phyloP scores from a whole-genome alignment of 2,888 invertebrate genomes.

The Orthosia cruda region DNA sequence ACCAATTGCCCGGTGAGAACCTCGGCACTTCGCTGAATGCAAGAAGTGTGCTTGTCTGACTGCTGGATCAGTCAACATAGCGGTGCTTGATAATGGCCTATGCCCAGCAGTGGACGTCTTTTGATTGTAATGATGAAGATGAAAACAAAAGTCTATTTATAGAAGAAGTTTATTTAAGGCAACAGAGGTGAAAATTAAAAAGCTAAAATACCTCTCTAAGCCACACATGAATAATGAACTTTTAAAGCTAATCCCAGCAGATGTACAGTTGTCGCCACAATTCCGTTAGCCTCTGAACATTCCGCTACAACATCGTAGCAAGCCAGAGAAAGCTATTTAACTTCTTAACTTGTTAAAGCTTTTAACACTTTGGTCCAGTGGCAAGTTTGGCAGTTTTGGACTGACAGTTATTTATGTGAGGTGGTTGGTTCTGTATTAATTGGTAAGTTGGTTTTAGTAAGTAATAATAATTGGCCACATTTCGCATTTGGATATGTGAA shows the following conservation, averaged over 20 bases:
- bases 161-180: background rate
- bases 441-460: background rate
- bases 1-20: too few species aligned
- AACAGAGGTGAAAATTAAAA: background rate
- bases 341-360: slow-evolving; percentile 66
- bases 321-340: slow-evolving; percentile 72
- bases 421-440: slow-evolving; percentile 2
- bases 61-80: too few species aligned
- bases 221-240: slow-evolving; percentile 39
- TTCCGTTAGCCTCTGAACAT: slow-evolving; percentile 50
- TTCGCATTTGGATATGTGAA: too few species aligned
- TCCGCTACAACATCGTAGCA: slow-evolving; percentile 63
- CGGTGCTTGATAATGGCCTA: too few species aligned
- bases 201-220: slow-evolving; percentile 10
- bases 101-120: too few species aligned
- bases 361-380: slow-evolving; percentile 56
- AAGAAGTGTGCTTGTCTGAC: too few species aligned
- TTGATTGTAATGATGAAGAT: too few species aligned
- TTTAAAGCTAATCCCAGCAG: slow-evolving; percentile 36
- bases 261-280: slow-evolving; percentile 35
- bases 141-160: too few species aligned
- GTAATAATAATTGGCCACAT: too few species aligned
- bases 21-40: too few species aligned
- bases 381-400: slow-evolving; percentile 55
- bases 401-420: slow-evolving; percentile 41